phyloP scores from a whole-genome alignment of 2,797 vertebrate genomes.

The Enteromius mattozi region DNA sequence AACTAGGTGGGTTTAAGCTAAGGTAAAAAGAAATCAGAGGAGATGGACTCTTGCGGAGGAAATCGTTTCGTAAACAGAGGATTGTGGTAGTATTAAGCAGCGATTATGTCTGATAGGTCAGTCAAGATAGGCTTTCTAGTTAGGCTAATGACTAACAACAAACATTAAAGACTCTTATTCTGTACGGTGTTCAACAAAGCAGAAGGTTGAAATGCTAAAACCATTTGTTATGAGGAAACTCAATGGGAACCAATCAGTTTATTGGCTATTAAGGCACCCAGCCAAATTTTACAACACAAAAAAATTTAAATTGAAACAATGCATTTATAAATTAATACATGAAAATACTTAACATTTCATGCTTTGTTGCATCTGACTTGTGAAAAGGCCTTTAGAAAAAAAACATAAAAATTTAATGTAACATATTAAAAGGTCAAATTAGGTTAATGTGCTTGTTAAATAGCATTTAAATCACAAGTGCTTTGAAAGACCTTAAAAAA shows the following conservation, averaged over 20 bases:
- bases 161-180: neutral
- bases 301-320: neutral
- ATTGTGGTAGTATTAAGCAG: constrained; percentile 4
- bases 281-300: neutral
- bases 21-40: constrained; percentile 48
- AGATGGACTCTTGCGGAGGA: constrained; percentile 45
- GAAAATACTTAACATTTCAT: neutral
- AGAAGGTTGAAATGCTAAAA: neutral
- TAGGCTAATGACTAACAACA: neutral
- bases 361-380: neutral
- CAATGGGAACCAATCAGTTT: neutral
- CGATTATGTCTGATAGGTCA: neutral
- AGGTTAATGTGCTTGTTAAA: neutral
- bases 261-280: neutral
- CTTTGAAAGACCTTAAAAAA: neutral
- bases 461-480: neutral
- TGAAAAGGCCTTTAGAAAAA: neutral
- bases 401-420: neutral
- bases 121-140: neutral
- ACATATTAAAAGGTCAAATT: neutral
- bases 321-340: neutral
- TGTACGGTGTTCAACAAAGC: neutral
- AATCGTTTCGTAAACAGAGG: constrained; percentile 57
- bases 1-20: constrained; percentile 48
- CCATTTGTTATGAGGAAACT: neutral